These are phyloP conservation scores for Itoplectis maculator DNA, from an alignment of 2,888 invertebrate genomes.

Conservation along the genomic window DNA sequence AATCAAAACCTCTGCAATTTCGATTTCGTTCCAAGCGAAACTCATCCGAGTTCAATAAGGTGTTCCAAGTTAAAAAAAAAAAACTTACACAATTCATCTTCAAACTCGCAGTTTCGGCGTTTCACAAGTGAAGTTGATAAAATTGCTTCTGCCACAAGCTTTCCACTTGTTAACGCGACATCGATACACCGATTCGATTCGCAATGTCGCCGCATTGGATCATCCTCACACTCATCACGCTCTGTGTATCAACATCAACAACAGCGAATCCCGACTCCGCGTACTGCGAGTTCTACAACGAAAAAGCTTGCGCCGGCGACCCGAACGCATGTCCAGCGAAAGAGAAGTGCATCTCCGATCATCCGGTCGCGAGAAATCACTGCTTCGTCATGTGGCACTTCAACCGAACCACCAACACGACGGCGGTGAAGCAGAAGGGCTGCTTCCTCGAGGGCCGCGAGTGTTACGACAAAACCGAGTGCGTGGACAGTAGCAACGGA, in stretches of 20 bases:
- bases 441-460: conserved; percentile 93
- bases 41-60: too few relatives aligned
- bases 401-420: conserved; percentile 87
- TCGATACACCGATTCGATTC: background rate
- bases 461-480: conserved; percentile 90
- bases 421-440: conserved; percentile 85
- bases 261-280: background rate
- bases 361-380: conserved; percentile 90
- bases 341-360: conserved; percentile 89
- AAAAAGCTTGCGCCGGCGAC: background rate
- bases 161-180: background rate
- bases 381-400: conserved; percentile 94
- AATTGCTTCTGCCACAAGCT: too few relatives aligned
- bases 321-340: too few relatives aligned
- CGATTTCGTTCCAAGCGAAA: too few relatives aligned
- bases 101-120: too few relatives aligned
- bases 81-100: too few relatives aligned
- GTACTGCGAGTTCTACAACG: background rate
- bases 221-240: background rate
- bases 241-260: background rate
- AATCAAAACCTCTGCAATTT: background rate
- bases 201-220: background rate
- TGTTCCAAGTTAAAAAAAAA: background rate
- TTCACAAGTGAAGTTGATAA: background rate
- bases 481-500: conserved; percentile 88